These are phyloP conservation scores for Pithys albifrons DNA, from an alignment of 2,113 vertebrate genomes.

Conservation along the genomic window DNA sequence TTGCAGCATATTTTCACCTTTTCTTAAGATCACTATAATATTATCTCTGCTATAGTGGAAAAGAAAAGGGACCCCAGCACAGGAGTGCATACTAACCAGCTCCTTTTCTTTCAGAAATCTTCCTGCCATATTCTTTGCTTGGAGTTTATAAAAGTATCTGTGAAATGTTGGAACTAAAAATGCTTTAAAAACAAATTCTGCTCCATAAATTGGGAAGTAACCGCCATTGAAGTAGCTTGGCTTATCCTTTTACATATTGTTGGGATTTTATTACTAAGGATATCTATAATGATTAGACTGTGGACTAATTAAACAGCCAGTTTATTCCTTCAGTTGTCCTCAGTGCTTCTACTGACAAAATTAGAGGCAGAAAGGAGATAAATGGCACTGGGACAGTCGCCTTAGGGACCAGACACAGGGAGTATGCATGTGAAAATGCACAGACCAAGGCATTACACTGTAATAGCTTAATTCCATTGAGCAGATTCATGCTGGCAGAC, in stretches of 20 bases:
- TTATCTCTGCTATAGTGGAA: not conserved
- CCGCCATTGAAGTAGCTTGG: not conserved
- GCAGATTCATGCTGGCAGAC: not conserved
- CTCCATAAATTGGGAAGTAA: not conserved
- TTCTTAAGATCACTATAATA: not conserved
- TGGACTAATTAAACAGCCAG: not conserved
- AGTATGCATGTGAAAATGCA: not conserved
- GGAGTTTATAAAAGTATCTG: not conserved
- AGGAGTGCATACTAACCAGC: not conserved
- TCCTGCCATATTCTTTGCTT: not conserved
- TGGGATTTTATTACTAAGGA: not conserved
- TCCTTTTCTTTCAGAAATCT: not conserved
- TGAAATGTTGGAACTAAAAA: not conserved
- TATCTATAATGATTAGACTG: constrained; percentile 1
- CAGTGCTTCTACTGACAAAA: not conserved
- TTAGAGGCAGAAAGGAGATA: not conserved
- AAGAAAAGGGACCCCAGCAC: not conserved
- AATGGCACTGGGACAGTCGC: not conserved
- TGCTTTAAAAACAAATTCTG: not conserved
- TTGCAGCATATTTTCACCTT: not conserved
- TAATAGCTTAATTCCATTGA: not conserved
- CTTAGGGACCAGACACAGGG: not conserved
- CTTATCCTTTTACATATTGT: not conserved
- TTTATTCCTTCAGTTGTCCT: constrained; percentile 22
- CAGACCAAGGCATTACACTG: not conserved